A percentile compares a stretch with the other conserved stretches of the same genome.
These are phyloP conservation scores for Rhyzopertha dominica DNA, from an alignment of 1,140 invertebrate genomes.

Conservation along the genomic window DNA sequence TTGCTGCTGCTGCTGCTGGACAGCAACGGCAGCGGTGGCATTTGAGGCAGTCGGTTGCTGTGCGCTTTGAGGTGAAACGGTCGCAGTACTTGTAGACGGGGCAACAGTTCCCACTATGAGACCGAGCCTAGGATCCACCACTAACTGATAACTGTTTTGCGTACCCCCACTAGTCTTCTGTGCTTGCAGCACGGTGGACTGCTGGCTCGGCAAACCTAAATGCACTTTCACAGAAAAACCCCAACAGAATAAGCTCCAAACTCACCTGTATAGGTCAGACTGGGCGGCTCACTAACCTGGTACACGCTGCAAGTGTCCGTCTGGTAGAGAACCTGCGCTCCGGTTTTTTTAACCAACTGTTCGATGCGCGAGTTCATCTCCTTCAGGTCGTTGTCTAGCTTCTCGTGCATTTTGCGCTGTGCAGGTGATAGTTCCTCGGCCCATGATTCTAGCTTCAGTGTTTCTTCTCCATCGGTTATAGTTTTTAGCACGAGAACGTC, in stretches of 20 bases:
- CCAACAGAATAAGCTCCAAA: no score
- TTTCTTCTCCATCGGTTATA: conserved; percentile 24
- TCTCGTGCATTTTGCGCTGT: conserved; percentile 22
- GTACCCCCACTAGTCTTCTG: no score
- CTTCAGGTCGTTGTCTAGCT: conserved; percentile 24
- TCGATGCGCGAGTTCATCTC: conserved; percentile 12
- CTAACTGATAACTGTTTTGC: conserved; percentile 42
- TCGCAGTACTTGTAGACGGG: conserved; percentile 24
- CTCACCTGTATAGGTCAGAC: no score
- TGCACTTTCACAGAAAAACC: no score
- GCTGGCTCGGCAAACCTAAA: no score
- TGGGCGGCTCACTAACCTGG: no score
- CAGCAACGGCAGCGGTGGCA: conserved; percentile 19
- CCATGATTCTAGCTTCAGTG: conserved; percentile 33
- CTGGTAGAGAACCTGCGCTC: conserved; percentile 29
- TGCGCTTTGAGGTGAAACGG: conserved; percentile 9
- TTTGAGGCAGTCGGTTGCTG: not conserved
- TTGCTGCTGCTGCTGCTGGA: no score
- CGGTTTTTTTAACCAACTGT: conserved; percentile 5
- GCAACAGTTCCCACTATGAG: conserved; percentile 48
- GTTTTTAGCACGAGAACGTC: conserved; percentile 39
- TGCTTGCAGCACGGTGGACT: no score
- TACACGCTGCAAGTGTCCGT: no score
- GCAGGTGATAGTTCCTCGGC: conserved; percentile 31
- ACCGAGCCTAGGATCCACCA: conserved; percentile 52